Percentiles rank a stretch among this genome's conserved stretches.
Conservation (phyloP, 2,888 invertebrate species). For the Electrophaes corylata region DNA sequence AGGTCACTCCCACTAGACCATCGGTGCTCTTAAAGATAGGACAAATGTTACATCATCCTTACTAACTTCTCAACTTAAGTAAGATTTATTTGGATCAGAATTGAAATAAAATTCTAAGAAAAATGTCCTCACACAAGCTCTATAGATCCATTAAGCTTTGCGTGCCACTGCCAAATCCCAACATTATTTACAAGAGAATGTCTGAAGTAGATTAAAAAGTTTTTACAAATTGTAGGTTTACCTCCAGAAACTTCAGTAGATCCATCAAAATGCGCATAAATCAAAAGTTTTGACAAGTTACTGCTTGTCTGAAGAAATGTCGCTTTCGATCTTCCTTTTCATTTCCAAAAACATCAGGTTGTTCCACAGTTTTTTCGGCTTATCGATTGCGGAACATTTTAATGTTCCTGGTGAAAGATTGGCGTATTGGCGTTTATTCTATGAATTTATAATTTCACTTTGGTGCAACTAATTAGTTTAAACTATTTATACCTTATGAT, state of each 20-base stretch:
- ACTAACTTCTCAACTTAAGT: not conserved
- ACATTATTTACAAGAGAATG: constrained; percentile 33
- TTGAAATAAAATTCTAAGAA: constrained; percentile 11
- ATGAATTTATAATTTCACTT: not conserved
- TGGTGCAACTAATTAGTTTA: not conserved
- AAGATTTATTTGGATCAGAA: constrained; percentile 4
- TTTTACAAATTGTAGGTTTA: constrained; percentile 53
- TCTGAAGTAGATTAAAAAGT: constrained; percentile 55
- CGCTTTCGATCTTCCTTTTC: constrained; percentile 52
- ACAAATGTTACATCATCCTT: not conserved
- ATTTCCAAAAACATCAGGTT: constrained; percentile 49
- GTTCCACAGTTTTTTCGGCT: constrained; percentile 37
- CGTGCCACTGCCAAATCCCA: constrained; percentile 23
- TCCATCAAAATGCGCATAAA: constrained; percentile 72
- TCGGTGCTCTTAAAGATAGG: too few relatives aligned
- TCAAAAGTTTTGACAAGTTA: constrained; percentile 64
- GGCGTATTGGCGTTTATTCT: not conserved
- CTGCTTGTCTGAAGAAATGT: constrained; percentile 51
- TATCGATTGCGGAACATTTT: constrained; percentile 45
- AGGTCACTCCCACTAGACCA: too few relatives aligned
- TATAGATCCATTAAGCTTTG: constrained; percentile 21
- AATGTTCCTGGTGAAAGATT: constrained; percentile 37
- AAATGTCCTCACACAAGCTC: constrained; percentile 12
- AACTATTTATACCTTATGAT: too few relatives aligned
- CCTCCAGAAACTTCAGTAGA: constrained; percentile 48